Conservation (phyloP, 2,113 vertebrate species). For the Puma concolor region DNA sequence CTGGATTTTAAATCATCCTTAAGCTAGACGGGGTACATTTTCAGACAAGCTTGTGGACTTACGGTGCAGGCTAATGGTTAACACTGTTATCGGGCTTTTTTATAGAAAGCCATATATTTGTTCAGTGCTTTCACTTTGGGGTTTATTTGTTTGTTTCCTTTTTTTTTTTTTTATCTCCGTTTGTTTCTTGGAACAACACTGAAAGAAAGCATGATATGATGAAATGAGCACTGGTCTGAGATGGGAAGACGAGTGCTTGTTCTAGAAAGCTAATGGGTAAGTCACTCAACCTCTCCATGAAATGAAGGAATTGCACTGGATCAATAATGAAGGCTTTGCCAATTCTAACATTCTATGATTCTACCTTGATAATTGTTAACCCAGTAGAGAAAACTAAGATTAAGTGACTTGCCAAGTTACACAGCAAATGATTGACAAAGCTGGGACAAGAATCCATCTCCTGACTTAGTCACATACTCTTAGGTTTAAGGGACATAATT, state of each 20-base stretch:
- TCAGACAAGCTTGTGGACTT: constrained; percentile 17
- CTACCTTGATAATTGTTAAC: constrained; percentile 62
- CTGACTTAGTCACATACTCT: constrained; percentile 6
- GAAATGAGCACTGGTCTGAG: background rate
- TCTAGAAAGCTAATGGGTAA: constrained; percentile 1
- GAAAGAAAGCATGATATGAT: background rate
- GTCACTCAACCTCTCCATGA: background rate
- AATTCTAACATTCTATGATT: constrained; percentile 29
- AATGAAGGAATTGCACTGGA: constrained; percentile 20
- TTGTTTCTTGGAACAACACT: constrained; percentile 15
- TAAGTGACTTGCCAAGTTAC: constrained; percentile 57
- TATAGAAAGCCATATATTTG: background rate
- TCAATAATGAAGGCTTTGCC: constrained; percentile 33
- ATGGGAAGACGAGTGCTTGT: background rate
- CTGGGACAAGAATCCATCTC: background rate
- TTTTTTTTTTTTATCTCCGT: no score
- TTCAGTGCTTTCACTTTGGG: constrained; percentile 30
- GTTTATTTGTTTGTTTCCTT: background rate
- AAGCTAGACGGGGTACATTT: background rate
- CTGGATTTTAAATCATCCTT: background rate
- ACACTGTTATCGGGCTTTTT: constrained; percentile 31
- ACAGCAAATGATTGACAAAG: constrained; percentile 51
- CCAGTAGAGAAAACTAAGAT: constrained; percentile 41
- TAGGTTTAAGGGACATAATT: background rate
- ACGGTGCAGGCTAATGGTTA: constrained; percentile 9